phyloP scores from a whole-genome alignment of 1,140 invertebrate species.

The Drosophila micromelanica region DNA sequence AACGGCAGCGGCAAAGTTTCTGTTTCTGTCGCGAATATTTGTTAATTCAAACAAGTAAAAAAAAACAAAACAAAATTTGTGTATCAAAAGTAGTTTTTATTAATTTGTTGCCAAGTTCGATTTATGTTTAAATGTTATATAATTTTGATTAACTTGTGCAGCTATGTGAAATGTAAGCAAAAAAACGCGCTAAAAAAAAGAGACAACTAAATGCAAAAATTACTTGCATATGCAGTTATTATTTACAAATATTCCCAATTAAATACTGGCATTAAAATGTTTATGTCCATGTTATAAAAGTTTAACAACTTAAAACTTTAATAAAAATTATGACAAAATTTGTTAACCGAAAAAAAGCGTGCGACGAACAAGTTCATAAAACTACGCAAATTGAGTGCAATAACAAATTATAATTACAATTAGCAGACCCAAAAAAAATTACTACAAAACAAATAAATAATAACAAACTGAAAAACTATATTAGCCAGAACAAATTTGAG shows the following conservation, averaged over 20 bases:
- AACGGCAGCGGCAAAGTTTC: slow-evolving; percentile 15
- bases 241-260: background rate
- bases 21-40: slow-evolving; percentile 4
- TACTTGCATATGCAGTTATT: slow-evolving; percentile 10
- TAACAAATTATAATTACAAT: slow-evolving; percentile 1
- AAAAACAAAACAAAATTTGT: background rate
- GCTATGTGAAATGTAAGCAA: slow-evolving; percentile 13
- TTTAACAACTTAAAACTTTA: background rate
- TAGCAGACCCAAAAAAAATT: background rate
- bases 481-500: background rate
- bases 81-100: background rate
- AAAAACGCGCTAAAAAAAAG: slow-evolving; percentile 8
- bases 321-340: background rate
- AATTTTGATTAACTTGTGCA: background rate
- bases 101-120: background rate
- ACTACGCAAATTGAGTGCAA: slow-evolving; percentile 8
- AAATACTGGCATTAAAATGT: background rate
- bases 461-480: background rate
- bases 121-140: background rate
- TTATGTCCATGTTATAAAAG: background rate
- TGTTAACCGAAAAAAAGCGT: background rate
- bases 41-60: background rate
- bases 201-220: background rate
- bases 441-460: no score
- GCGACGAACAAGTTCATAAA: background rate